Conservation (phyloP, 2,797 vertebrate species). For the Petrocephalus sullivani region DNA sequence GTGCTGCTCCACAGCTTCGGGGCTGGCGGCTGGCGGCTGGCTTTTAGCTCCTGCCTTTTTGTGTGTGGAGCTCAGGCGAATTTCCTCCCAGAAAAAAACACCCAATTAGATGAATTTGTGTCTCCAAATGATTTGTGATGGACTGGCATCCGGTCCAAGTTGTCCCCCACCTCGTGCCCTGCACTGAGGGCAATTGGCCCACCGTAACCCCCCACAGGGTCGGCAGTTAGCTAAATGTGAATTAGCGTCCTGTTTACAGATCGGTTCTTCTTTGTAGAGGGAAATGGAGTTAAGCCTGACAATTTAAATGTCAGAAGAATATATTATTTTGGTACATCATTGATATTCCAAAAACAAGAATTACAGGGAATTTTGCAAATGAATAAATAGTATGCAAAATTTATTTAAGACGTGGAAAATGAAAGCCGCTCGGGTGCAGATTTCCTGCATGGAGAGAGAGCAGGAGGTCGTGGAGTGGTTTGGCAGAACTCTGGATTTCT, state of each 20-base stretch:
- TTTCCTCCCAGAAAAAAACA: not conserved
- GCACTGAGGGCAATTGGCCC: not conserved
- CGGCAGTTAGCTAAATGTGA: not conserved
- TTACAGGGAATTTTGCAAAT: not conserved
- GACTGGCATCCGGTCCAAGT: not conserved
- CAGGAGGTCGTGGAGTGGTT: conserved; percentile 1
- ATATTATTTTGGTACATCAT: not conserved
- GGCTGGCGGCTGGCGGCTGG: not conserved
- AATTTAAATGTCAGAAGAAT: not conserved
- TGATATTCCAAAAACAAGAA: not conserved
- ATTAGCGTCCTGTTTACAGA: not conserved
- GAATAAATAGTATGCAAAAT: not conserved
- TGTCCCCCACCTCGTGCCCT: not conserved
- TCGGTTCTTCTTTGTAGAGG: not conserved
- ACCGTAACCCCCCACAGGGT: not conserved
- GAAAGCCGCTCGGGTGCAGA: not conserved
- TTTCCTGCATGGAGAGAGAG: not conserved
- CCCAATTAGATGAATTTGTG: not conserved
- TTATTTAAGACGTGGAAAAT: not conserved
- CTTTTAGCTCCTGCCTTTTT: not conserved
- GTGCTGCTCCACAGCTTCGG: not conserved
- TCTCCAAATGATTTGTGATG: not conserved
- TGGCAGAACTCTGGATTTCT: not conserved
- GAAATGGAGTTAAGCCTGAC: not conserved
- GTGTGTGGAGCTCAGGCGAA: not conserved